These are phyloP conservation scores for Pluvialis apricaria DNA, from an alignment of 2,113 vertebrate genomes.

Conservation along the genomic window DNA sequence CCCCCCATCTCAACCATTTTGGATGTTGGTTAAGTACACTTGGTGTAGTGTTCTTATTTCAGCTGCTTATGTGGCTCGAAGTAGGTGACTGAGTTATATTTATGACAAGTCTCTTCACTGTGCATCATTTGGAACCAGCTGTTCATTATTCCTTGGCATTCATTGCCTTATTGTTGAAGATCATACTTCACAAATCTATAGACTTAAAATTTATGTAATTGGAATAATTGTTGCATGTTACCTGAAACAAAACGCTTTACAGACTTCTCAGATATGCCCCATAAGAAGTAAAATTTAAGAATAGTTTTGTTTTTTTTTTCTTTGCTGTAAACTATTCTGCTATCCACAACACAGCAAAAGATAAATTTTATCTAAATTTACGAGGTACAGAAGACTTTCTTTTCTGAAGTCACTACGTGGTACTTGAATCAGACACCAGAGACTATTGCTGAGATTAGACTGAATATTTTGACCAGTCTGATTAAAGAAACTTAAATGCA, in stretches of 20 bases:
- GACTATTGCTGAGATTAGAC: background rate
- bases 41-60: background rate
- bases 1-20: too few species aligned
- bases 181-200: background rate
- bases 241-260: background rate
- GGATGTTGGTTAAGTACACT: background rate
- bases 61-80: background rate
- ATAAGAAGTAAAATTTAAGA: background rate
- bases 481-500: background rate
- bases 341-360: background rate
- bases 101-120: background rate
- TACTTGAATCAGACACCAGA: background rate
- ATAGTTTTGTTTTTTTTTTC: background rate
- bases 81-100: background rate
- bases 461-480: background rate
- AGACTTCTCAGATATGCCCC: background rate
- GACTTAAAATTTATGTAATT: background rate
- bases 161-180: background rate
- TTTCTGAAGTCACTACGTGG: background rate
- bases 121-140: background rate
- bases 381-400: background rate
- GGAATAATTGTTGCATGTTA: background rate
- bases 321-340: background rate
- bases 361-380: background rate
- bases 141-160: background rate